Base-by-base conservation (phyloP, 1,140 invertebrate species). In the Camponotus pennsylvanicus region DNA sequence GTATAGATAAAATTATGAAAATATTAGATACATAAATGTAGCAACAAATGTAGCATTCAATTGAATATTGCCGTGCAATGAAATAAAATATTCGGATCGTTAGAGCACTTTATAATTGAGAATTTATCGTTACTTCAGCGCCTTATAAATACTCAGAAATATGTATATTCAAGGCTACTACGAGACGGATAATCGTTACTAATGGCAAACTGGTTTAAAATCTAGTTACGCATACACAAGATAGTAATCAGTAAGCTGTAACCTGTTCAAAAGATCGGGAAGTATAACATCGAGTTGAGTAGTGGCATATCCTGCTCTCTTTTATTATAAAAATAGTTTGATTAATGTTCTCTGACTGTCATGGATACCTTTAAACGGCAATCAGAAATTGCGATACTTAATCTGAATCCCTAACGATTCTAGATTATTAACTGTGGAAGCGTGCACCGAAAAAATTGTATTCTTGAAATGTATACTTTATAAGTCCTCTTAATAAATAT, bases 251-350 rank as follows among this genome's bases (percentile, higher is more conserved):
- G 18, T 61, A 32, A 34, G 21, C 15, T 37, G 11, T 73, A 73
- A 61, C 32, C 52, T 57, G 79, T 75, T 83, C 40, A 49, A 83
- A 83, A 75, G 27, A 61, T 52, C 69, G 13, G 55, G 79, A 73
- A 73, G 69, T 61, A n/a, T 73, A 83, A 70, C 78, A 80, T 49
- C 37, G 32, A 59, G 21, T 21, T 42, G 52, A 71, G 18, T 1
- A 4, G n/a, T n/a, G 40, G 4, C 73, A 45, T 73, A 73, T 73
- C 55, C 27, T 59, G 69, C 40, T 73, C 49, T 73, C 76, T 87
- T 89, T 86, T 78, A 57, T 75, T 63, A n/a, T 7, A 79, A 73
- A 89, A 86, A 88, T 89, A 83, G 88, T 89, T 89, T 89, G 88
- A 89, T 89, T 83, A 86, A 89, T 89, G 75, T 45, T 18, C 49